Conservation (phyloP, 2,797 vertebrate genomes). For the Pampus argenteus region DNA sequence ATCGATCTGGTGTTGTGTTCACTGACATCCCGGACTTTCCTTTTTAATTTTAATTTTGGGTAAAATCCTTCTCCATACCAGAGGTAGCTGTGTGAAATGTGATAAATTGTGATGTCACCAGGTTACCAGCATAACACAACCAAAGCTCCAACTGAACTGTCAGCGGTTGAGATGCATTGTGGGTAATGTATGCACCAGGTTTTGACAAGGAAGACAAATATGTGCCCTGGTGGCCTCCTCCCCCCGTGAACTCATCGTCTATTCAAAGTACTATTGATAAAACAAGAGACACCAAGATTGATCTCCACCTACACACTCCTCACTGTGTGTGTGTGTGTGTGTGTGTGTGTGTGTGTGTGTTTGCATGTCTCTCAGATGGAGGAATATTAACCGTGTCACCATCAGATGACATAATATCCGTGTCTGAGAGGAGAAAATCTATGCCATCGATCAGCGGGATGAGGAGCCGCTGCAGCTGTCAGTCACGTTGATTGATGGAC, state of each 20-base stretch:
- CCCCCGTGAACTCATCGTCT: slow-evolving; percentile 30
- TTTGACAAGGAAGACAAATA: no score
- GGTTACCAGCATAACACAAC: no score
- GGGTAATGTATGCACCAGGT: not conserved
- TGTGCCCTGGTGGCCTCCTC: not conserved
- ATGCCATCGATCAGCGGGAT: slow-evolving; percentile 70
- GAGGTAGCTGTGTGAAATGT: no score
- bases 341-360: slow-evolving; percentile 22
- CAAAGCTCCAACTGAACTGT: no score
- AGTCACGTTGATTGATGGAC: slow-evolving; percentile 76
- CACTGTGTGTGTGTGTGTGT: not conserved
- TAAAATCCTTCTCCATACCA: no score
- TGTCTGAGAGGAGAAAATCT: slow-evolving; percentile 70
- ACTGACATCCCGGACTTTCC: no score
- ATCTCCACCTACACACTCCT: slow-evolving; percentile 41
- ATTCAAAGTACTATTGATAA: slow-evolving; percentile 62
- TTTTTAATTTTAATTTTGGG: no score
- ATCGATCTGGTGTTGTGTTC: no score
- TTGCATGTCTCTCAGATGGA: slow-evolving; percentile 46
- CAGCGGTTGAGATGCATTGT: not conserved
- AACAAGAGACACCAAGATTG: slow-evolving; percentile 54
- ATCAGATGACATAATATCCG: slow-evolving; percentile 76
- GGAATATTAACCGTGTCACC: slow-evolving; percentile 67
- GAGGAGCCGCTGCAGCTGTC: slow-evolving; percentile 67
- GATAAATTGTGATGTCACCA: no score